These are phyloP conservation scores for Yponomeuta plumbellus DNA, from an alignment of 2,888 invertebrate species.

Conservation along the genomic window DNA sequence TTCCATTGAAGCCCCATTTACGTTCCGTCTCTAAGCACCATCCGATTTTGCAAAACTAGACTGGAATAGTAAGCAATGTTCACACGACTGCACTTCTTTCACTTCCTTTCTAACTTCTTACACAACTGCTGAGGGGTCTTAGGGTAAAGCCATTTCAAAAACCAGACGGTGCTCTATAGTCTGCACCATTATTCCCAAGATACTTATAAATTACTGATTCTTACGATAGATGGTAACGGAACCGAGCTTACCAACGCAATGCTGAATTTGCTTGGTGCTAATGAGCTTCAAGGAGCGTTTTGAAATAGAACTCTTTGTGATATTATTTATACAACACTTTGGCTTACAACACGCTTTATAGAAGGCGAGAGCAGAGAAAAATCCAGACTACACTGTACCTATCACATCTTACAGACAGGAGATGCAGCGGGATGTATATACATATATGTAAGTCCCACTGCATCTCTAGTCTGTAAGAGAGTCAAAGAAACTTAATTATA, in stretches of 20 bases:
- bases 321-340: not conserved
- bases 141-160: not conserved
- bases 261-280: not conserved
- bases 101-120: too few species aligned
- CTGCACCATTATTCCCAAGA: conserved; percentile 12
- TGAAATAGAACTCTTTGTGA: not conserved
- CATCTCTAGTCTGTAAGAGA: too few species aligned
- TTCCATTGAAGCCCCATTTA: not conserved
- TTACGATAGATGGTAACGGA: not conserved
- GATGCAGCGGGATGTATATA: too few species aligned
- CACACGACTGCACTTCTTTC: not conserved
- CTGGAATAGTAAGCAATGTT: too few species aligned
- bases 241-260: not conserved
- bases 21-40: not conserved
- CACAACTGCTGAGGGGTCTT: not conserved
- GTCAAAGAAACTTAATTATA: too few species aligned
- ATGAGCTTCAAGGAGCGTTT: not conserved
- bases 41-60: too few species aligned
- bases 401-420: too few species aligned
- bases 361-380: too few species aligned
- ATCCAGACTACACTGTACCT: too few species aligned
- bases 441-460: too few species aligned
- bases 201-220: conserved; percentile 10
- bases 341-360: not conserved
- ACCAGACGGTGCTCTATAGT: not conserved